phyloP scores from a whole-genome alignment of 2,888 invertebrate genomes.

The Heterodera filipjevi region DNA sequence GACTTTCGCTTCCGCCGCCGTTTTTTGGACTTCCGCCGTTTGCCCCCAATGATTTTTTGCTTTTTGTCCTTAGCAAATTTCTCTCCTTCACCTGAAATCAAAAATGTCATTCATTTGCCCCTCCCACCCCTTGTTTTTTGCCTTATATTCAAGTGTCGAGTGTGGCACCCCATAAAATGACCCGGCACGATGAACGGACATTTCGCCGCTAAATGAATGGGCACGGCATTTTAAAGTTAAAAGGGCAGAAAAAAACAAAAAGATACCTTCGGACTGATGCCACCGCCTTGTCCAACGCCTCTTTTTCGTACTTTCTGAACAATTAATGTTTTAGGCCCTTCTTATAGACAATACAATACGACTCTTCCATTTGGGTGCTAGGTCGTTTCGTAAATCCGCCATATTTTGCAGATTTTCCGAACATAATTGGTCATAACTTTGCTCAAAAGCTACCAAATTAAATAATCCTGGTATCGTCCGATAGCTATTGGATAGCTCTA shows the following conservation, averaged over 20 bases:
- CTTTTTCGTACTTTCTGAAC: constrained; percentile 87
- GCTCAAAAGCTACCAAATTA: too few species aligned
- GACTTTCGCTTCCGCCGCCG: background rate
- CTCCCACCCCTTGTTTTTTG: background rate
- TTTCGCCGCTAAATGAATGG: constrained; percentile 80
- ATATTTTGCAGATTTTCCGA: too few species aligned
- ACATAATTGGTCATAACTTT: too few species aligned
- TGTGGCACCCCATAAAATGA: constrained; percentile 98
- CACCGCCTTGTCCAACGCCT: constrained; percentile 93
- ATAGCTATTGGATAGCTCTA: too few species aligned
- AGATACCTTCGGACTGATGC: constrained; percentile 79
- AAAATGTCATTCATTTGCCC: background rate
- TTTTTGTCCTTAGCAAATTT: constrained; percentile 43
- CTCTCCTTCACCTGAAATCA: constrained; percentile 53
- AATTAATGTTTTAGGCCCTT: too few species aligned
- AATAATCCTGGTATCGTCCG: too few species aligned
- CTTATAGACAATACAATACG: background rate
- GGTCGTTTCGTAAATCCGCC: too few species aligned
- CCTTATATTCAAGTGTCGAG: constrained; percentile 96
- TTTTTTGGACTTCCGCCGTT: constrained; percentile 6
- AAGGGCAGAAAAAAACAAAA: background rate
- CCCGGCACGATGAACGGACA: constrained; percentile 96
- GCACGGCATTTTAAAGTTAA: background rate
- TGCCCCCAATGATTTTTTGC: constrained; percentile 20
- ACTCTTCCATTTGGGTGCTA: background rate